A percentile compares a stretch with the other conserved stretches of the same genome.
Evolutionary conservation across 1,140 invertebrate species (phyloP).

Genomic region (Atta texana): DNA sequence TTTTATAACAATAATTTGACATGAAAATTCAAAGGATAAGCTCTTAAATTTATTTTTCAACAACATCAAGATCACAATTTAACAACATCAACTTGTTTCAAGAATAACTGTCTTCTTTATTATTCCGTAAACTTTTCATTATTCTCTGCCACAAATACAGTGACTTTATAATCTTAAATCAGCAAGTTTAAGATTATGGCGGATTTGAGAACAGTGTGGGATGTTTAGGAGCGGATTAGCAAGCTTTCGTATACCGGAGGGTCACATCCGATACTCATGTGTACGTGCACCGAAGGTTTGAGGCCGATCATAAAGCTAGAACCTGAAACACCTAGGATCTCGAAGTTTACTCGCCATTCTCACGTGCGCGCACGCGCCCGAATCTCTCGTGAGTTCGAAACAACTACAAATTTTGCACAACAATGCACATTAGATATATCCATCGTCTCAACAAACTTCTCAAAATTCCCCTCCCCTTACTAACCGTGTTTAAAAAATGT

Average conservation of each 20-base stretch:
- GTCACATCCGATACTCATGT: slow-evolving; percentile 20
- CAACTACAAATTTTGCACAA: slow-evolving; percentile 80
- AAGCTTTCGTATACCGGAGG: neutral
- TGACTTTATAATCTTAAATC: slow-evolving; percentile 13
- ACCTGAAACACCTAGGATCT: slow-evolving; percentile 56
- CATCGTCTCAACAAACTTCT: slow-evolving; percentile 71
- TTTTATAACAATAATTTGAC: neutral
- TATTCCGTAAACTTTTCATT: neutral
- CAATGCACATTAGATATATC: slow-evolving; percentile 72
- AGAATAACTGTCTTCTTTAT: neutral
- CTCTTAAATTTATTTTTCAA: slow-evolving; percentile 9
- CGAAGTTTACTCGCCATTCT: slow-evolving; percentile 72
- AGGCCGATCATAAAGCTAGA: slow-evolving; percentile 65
- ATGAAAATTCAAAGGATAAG: neutral
- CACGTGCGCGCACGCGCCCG: neutral
- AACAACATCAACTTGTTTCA: no score
- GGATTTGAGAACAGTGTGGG: slow-evolving; percentile 5
- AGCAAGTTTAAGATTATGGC: slow-evolving; percentile 22
- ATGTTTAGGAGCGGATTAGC: slow-evolving; percentile 65
- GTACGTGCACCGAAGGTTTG: slow-evolving; percentile 42
- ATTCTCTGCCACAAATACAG: neutral
- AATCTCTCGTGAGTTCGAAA: slow-evolving; percentile 74
- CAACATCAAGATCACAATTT: neutral
- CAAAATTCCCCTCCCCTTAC: neutral
- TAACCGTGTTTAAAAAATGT: neutral